Evolutionary conservation across 2,888 invertebrate species (phyloP).

Genomic region (Uloborus plumipes): DNA sequence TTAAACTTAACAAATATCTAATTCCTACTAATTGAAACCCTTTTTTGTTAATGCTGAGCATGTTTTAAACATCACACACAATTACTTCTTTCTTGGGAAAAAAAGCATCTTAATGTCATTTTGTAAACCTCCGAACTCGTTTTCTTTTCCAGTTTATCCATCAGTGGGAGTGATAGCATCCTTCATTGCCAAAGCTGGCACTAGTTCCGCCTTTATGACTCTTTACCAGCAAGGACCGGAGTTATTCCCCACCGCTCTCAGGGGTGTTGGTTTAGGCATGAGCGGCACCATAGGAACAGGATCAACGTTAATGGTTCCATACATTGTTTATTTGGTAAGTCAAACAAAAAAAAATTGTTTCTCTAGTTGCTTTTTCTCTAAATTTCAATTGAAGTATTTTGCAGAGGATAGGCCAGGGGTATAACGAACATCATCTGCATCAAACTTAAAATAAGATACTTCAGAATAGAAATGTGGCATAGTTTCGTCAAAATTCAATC

Average conservation of each 20-base stretch:
- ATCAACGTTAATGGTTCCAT: constrained; percentile 41
- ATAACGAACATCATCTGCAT: too few species aligned
- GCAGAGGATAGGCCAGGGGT: too few species aligned
- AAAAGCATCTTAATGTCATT: too few species aligned
- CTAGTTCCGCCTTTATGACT: constrained; percentile 76
- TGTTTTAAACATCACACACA: too few species aligned
- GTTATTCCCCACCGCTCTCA: constrained; percentile 78
- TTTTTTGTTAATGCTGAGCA: background rate
- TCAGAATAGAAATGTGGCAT: too few species aligned
- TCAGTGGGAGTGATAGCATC: constrained; percentile 32
- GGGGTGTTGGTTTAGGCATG: constrained; percentile 75
- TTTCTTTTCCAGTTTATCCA: constrained; percentile 15
- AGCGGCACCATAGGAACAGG: constrained; percentile 41
- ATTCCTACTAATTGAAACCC: background rate
- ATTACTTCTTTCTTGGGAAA: too few species aligned
- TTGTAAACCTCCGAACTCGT: too few species aligned
- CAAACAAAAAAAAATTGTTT: background rate
- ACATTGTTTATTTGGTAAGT: constrained; percentile 46
- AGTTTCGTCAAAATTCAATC: too few species aligned
- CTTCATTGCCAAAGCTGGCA: constrained; percentile 66
- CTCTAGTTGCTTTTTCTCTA: too few species aligned
- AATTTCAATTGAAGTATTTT: too few species aligned
- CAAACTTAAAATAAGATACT: too few species aligned
- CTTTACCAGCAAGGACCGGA: constrained; percentile 78
- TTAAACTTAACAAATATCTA: too few species aligned